Percentiles rank a stretch among this genome's conserved stretches.
These are phyloP conservation scores for Triplophysa siluroides DNA, from an alignment of 2,113 vertebrate species.

Conservation along the genomic window DNA sequence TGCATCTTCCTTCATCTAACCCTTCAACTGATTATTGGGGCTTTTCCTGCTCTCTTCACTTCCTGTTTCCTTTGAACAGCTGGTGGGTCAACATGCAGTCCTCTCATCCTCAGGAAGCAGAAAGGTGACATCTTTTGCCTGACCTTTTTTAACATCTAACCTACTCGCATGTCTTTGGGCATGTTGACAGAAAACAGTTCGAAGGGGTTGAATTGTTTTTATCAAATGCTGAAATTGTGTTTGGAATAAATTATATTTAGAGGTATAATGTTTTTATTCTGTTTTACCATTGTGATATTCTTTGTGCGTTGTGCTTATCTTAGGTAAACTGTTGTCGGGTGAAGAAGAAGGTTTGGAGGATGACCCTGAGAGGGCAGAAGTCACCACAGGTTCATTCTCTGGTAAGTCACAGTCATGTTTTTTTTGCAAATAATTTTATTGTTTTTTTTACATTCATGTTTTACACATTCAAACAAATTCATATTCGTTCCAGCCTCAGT, in stretches of 20 bases:
- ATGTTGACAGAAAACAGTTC: neutral
- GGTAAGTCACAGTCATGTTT: slow-evolving; percentile 66
- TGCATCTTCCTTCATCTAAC: slow-evolving; percentile 29
- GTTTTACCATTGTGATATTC: neutral
- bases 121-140: slow-evolving; percentile 86
- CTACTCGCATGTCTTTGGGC: neutral
- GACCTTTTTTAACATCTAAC: slow-evolving; percentile 10
- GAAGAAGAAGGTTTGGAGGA: slow-evolving; percentile 92
- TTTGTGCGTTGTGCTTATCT: slow-evolving; percentile 39
- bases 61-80: slow-evolving; percentile 85
- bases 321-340: slow-evolving; percentile 88
- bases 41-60: slow-evolving; percentile 70
- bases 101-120: slow-evolving; percentile 91
- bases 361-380: slow-evolving; percentile 86
- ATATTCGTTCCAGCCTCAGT: slow-evolving; percentile 71
- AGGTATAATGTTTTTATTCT: neutral
- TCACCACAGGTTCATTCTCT: slow-evolving; percentile 80
- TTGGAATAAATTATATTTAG: neutral
- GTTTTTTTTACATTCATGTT: no score
- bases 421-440: neutral
- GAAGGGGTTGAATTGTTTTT: neutral
- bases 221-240: neutral
- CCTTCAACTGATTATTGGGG: slow-evolving; percentile 45
- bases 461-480: neutral
- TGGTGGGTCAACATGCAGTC: slow-evolving; percentile 95